These are phyloP conservation scores for Craseonycteris thonglongyai DNA, from an alignment of 2,113 vertebrate species.

Conservation along the genomic window DNA sequence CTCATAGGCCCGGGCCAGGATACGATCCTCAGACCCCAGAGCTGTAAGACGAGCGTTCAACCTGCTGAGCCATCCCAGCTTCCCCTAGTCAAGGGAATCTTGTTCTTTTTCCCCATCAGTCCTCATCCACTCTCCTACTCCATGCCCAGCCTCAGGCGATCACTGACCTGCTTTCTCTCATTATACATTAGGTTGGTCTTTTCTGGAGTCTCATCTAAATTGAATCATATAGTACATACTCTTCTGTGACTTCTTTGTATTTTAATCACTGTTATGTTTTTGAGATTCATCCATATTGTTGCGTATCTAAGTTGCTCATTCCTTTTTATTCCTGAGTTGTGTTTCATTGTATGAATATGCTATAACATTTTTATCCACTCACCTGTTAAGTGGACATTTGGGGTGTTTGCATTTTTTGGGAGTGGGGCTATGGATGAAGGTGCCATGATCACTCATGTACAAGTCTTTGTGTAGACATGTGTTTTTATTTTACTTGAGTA, in stretches of 20 bases:
- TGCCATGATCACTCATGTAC: not conserved
- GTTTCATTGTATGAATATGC: not conserved
- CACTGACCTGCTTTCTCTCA: not conserved
- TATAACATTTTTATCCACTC: not conserved
- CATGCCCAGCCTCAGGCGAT: accelerated
- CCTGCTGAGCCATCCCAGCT: too few relatives aligned
- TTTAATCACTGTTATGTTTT: not conserved
- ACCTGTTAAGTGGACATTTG: not conserved
- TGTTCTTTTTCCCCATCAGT: not conserved
- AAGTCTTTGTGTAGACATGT: not conserved
- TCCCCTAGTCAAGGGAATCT: too few relatives aligned
- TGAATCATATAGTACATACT: not conserved
- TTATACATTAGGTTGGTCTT: not conserved
- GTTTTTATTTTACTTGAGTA: not conserved
- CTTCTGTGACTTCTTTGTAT: not conserved
- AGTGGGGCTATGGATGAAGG: not conserved
- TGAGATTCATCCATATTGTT: not conserved
- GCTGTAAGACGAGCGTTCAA: too few relatives aligned
- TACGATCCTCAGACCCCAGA: too few relatives aligned
- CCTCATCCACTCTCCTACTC: not conserved
- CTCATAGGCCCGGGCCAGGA: too few relatives aligned
- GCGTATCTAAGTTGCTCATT: not conserved
- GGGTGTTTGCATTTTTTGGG: not conserved
- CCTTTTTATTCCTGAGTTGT: not conserved
- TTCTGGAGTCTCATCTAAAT: not conserved